Evolutionary conservation across 2,113 vertebrate genomes (phyloP), one percentile per base, ranked within the genome.

Genomic region (Eublepharis macularius): DNA sequence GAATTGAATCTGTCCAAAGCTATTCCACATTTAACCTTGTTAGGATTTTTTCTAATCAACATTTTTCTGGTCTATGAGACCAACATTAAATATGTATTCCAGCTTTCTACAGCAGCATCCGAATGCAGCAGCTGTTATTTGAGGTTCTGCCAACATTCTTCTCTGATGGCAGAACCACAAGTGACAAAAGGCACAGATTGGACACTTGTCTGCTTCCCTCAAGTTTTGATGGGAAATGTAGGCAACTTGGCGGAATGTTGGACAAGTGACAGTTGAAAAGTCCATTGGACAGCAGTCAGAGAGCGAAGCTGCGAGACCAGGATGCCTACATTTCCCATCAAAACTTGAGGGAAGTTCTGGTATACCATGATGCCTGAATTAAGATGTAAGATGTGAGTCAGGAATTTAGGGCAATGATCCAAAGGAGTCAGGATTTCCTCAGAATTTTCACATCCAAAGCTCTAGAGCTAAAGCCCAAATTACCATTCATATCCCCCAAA

Each of bases 41-140:
- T 80, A 65, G 4, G 68, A 80, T 80, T 72, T 63, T 49, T 54
- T 72, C 51, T 63, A 74, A 83, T 75, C 29, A 75, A 75, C 81
- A 83, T 83, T 8, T 84, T 84, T 63, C 82, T 84, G 60, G 43
- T 76, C 60, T 68, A 66, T 43, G 17, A 76, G 60, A 68, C 47
- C 66, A 43, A 76, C 47, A 76, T 85, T 85, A 74, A 72, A 80
- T 29, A 85, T 47, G 21, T 72, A 85, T 72, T 69, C 39, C 68
- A 80, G 51, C n/a, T 80, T 85, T 76, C n/a, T 73, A 14, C 43
- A 49, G 68, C 68, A 80, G 21, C 69, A 80, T 86, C 76, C 32
- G 43, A 80, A 65, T 74, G 80, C 41, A 73, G 79, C 76, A 80
- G 68, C 49, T 80, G 68, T 73, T 85, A 57, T 80, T 80, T 80